phyloP scores from a whole-genome alignment of 2,797 vertebrate genomes.

The Phataginus tricuspis region DNA sequence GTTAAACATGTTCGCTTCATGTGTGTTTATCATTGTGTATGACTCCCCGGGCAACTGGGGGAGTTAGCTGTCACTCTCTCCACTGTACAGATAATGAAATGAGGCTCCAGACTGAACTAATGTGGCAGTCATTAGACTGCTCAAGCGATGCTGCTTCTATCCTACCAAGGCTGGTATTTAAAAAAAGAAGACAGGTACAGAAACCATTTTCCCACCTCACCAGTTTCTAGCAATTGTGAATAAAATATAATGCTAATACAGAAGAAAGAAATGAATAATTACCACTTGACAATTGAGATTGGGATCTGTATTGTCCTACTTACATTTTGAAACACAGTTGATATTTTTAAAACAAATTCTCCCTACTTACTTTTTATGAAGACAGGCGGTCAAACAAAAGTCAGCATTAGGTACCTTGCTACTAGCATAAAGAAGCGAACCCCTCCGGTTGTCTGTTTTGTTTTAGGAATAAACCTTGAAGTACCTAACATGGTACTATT shows the following conservation, averaged over 20 bases:
- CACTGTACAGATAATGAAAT: constrained; percentile 10
- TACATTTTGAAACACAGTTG: not conserved
- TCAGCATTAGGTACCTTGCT: not conserved
- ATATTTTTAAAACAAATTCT: constrained; percentile 49
- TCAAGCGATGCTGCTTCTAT: not conserved
- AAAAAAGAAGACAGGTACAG: not conserved
- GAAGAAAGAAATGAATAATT: not conserved
- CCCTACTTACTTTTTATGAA: constrained; percentile 17
- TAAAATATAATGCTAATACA: constrained; percentile 37
- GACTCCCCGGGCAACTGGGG: not conserved
- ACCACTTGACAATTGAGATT: not conserved
- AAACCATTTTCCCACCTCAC: not conserved
- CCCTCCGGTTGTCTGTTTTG: constrained; percentile 25
- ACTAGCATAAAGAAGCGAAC: not conserved
- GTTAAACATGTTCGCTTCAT: not conserved
- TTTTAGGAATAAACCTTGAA: not conserved
- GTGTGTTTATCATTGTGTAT: not conserved
- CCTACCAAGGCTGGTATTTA: not conserved
- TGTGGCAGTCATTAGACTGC: not conserved
- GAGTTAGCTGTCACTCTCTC: not conserved
- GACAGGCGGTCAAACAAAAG: constrained; percentile 49
- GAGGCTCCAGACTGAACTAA: constrained; percentile 27
- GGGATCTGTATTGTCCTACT: not conserved
- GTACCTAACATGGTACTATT: not conserved
- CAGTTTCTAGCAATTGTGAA: constrained; percentile 18